A percentile compares a stretch with the other conserved stretches of the same genome.
These are phyloP conservation scores for Psilanteris sp. DNA, from an alignment of 1,140 invertebrate species.

Conservation along the genomic window DNA sequence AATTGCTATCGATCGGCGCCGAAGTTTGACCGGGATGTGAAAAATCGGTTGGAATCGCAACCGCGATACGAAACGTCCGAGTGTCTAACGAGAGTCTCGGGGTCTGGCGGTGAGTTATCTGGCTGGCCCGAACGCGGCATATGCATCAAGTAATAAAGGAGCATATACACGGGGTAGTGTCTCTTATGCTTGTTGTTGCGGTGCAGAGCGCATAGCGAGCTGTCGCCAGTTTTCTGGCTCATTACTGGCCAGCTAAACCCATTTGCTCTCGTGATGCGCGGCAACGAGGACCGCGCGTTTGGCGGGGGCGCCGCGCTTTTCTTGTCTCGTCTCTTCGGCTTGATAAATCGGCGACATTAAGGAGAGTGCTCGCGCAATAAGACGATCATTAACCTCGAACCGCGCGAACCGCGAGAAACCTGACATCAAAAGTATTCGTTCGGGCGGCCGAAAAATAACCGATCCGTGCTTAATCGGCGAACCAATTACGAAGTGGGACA, in stretches of 20 bases:
- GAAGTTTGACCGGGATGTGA: no score
- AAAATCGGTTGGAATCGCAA: conserved; percentile 1
- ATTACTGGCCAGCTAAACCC: conserved; percentile 75
- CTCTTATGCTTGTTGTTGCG: conserved; percentile 67
- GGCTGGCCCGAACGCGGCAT: conserved; percentile 66
- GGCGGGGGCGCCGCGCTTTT: conserved; percentile 59
- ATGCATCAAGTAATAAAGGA: conserved; percentile 60
- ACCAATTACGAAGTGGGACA: no score
- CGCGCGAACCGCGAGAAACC: conserved; percentile 44
- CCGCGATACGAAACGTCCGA: conserved; percentile 7
- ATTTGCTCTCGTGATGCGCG: conserved; percentile 69
- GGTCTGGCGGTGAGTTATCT: conserved; percentile 65
- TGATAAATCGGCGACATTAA: conserved; percentile 73
- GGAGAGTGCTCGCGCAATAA: conserved; percentile 51
- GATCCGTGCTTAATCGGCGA: no score
- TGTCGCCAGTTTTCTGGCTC: conserved; percentile 80
- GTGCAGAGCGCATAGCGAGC: conserved; percentile 73
- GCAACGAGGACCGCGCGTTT: conserved; percentile 24
- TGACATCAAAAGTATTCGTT: conserved; percentile 29
- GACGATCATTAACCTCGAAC: conserved; percentile 65
- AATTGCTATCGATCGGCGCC: no score
- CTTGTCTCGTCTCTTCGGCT: conserved; percentile 68
- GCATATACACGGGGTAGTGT: conserved; percentile 41
- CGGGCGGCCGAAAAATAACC: no score
- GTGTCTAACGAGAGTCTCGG: conserved; percentile 17